These are phyloP conservation scores for Episyrphus balteatus DNA, from an alignment of 1,140 invertebrate genomes.

Conservation along the genomic window DNA sequence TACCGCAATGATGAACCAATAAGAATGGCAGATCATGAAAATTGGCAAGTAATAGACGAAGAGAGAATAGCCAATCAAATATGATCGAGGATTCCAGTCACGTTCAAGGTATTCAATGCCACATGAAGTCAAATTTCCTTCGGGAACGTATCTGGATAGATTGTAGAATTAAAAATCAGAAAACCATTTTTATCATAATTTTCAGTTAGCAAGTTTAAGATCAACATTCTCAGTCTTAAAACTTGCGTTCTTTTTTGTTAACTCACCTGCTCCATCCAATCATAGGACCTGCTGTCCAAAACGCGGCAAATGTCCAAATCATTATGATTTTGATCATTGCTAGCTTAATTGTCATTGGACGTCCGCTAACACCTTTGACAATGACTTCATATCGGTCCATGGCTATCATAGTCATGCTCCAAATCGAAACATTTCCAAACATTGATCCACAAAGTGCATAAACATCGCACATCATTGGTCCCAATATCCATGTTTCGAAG, in stretches of 20 bases:
- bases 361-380: slow-evolving; percentile 59
- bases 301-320: slow-evolving; percentile 56
- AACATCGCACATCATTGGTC: slow-evolving; percentile 68
- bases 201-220: no score
- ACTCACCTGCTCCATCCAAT: slow-evolving; percentile 60
- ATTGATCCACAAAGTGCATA: slow-evolving; percentile 70
- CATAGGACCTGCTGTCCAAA: slow-evolving; percentile 58
- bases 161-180: no score
- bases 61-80: slow-evolving; percentile 56
- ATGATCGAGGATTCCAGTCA: slow-evolving; percentile 52
- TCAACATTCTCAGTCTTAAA: no score
- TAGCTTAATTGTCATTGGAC: slow-evolving; percentile 54
- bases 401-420: slow-evolving; percentile 76
- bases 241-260: no score
- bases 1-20: slow-evolving; percentile 65
- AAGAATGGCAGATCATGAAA: slow-evolving; percentile 61
- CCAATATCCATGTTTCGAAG: slow-evolving; percentile 75
- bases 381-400: slow-evolving; percentile 82
- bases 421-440: slow-evolving; percentile 73
- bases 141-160: slow-evolving; percentile 71
- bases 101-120: slow-evolving; percentile 70
- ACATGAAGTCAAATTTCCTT: slow-evolving; percentile 76
- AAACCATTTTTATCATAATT: no score
- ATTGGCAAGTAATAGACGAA: slow-evolving; percentile 64
- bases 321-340: slow-evolving; percentile 54